Evolutionary conservation across 2,113 vertebrate genomes (phyloP).

Genomic region (Taurulus bubalis): DNA sequence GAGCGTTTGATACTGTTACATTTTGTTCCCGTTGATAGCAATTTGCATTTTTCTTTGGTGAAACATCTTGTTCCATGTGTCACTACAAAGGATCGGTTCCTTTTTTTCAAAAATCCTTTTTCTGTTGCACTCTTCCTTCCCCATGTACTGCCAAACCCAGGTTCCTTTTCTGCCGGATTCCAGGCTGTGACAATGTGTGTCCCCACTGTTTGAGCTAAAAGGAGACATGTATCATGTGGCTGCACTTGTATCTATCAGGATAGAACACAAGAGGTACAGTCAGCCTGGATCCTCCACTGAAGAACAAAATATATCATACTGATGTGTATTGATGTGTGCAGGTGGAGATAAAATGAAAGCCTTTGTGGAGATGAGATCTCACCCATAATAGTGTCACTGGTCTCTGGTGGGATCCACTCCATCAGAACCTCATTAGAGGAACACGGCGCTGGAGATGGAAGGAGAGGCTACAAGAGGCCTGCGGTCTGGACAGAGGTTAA

Average conservation of each 20-base stretch:
- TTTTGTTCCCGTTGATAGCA: slow-evolving; percentile 76
- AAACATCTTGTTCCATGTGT: slow-evolving; percentile 76
- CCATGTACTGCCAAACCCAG: slow-evolving; percentile 4
- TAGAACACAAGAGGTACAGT: slow-evolving; percentile 16
- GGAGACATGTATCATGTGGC: slow-evolving; percentile 13
- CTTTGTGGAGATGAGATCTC: slow-evolving; percentile 20
- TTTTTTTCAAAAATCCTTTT: slow-evolving; percentile 35
- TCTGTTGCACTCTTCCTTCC: slow-evolving; percentile 31
- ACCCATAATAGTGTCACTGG: slow-evolving; percentile 13
- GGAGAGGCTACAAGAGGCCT: slow-evolving; percentile 8
- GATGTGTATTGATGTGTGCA: slow-evolving; percentile 17
- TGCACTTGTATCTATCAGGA: slow-evolving; percentile 26
- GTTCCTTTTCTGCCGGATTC: slow-evolving; percentile 30
- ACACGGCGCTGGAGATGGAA: slow-evolving; percentile 20
- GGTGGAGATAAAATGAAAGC: slow-evolving; percentile 43
- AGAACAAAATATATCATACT: slow-evolving; percentile 21
- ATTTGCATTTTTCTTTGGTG: slow-evolving; percentile 82
- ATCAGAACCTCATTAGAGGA: slow-evolving; percentile 54
- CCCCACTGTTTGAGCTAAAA: slow-evolving; percentile 27
- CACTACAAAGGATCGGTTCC: slow-evolving; percentile 71
- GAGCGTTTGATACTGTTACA: slow-evolving; percentile 77
- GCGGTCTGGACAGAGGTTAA: slow-evolving; percentile 15
- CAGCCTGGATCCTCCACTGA: background rate
- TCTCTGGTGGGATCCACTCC: slow-evolving; percentile 40
- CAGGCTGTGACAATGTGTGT: slow-evolving; percentile 29